Conservation (phyloP, 2,888 invertebrate genomes). For the Eupithecia subumbrata region DNA sequence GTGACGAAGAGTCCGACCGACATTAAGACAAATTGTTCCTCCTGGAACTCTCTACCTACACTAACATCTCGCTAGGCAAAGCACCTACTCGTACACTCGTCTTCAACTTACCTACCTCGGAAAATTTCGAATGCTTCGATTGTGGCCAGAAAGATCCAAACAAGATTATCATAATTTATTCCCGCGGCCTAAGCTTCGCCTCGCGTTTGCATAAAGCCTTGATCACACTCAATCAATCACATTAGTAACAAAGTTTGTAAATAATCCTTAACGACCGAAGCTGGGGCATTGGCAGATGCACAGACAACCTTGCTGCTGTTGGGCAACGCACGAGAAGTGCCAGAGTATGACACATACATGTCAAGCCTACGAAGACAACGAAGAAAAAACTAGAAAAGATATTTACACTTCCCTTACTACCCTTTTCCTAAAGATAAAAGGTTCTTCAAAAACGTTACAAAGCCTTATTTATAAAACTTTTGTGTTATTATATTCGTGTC, state of each 20-base stretch:
- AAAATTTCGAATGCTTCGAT: not conserved
- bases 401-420: slow-evolving; percentile 1
- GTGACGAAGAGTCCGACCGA: not conserved
- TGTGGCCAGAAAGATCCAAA: not conserved
- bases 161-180: slow-evolving; percentile 11
- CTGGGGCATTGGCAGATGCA: slow-evolving; percentile 39
- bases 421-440: not conserved
- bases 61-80: no score
- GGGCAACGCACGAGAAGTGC: slow-evolving; percentile 31
- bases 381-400: not conserved
- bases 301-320: slow-evolving; percentile 38
- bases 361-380: not conserved
- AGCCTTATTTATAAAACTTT: not conserved
- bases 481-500: not conserved
- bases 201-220: slow-evolving; percentile 9
- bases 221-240: slow-evolving; percentile 21
- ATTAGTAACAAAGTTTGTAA: slow-evolving; percentile 12
- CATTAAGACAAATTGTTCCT: not conserved
- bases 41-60: not conserved
- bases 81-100: not conserved
- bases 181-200: not conserved
- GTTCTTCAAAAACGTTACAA: no score
- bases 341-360: not conserved
- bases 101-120: not conserved
- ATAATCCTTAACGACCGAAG: slow-evolving; percentile 11